Evolutionary conservation across 1,140 invertebrate genomes (phyloP), one percentile per base, ranked within the genome.

Genomic region (Drosophila tristis): DNA sequence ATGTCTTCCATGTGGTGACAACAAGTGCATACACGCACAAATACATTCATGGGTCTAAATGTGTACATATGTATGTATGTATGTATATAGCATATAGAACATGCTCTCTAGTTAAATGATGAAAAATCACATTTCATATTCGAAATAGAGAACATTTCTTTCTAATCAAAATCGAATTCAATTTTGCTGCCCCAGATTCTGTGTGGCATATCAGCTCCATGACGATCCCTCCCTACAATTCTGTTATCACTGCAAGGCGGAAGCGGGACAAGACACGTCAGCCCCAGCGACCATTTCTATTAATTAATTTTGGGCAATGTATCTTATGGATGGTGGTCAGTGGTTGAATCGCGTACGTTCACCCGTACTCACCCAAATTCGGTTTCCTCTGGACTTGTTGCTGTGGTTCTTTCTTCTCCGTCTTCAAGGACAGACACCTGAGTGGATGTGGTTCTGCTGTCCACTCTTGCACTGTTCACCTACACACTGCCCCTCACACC

Each of bases 171-270:
- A 60, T 58, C 44, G 44, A 82, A 87, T 67, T 82, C 16, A 63
- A 68, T 71, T 61, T 71, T 45, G 49, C 53, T 87, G 82, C 61
- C 78, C 82, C 82, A 82, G 57, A 74, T 85, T 78, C 62, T 25
- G n/a, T 31, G 35, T 25, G 39, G 42, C 9, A 26, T 51, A 58
- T 47, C 44, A 68, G 45, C 48, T 47, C 68, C 16, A 11, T 58
- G 50, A 45, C 26, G 29, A 39, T 39, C 73, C 43, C 25, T 20
- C 6, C 5, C 53, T 9, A 26, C 8, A 6, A 6, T n/a, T 20
- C 13, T 56, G 39, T 86, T 86, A 86, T 86, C 81, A 87, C 62
- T 67, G 68, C 74, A 71, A 54, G 78, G 43, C 82, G 82, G 82
- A 86, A 78, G 63, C 62, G 43, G 62, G 62, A 62, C 57, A 71